Conservation (phyloP, 2,113 vertebrate species). For the Chiloscyllium plagiosum region DNA sequence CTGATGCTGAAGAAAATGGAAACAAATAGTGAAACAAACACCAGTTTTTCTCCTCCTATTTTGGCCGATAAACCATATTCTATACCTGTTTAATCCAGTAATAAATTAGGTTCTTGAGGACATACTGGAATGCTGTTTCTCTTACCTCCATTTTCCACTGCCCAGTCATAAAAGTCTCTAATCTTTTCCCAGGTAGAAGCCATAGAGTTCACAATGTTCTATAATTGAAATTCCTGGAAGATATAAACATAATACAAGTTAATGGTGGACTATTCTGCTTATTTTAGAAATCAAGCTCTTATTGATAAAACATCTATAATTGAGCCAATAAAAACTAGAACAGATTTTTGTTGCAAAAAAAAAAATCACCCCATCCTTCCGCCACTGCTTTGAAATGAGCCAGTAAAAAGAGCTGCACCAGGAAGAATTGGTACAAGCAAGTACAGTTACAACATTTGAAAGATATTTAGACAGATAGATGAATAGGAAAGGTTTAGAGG, state of each 20-base stretch:
- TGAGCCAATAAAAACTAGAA: background rate
- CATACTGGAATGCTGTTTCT: background rate
- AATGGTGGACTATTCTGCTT: background rate
- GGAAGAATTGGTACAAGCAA: too few species aligned
- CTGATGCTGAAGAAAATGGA: background rate
- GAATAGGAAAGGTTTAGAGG: too few species aligned
- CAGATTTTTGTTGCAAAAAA: background rate
- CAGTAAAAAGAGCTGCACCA: background rate
- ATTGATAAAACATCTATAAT: background rate
- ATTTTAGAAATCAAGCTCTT: background rate
- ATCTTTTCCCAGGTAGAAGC: constrained; percentile 51
- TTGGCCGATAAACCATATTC: background rate
- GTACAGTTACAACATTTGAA: too few species aligned
- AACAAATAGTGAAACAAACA: background rate
- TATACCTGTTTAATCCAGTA: background rate
- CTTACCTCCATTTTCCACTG: constrained; percentile 59
- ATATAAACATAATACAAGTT: background rate
- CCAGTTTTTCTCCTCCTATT: background rate
- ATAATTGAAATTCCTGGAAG: background rate
- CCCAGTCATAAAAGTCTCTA: constrained; percentile 48
- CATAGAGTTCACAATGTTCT: constrained; percentile 44
- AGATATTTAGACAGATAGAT: too few species aligned
- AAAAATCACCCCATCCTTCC: background rate
- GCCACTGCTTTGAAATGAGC: background rate
- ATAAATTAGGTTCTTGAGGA: background rate